phyloP scores from a whole-genome alignment of 2,113 vertebrate genomes.

The Ceuthmochares aereus region DNA sequence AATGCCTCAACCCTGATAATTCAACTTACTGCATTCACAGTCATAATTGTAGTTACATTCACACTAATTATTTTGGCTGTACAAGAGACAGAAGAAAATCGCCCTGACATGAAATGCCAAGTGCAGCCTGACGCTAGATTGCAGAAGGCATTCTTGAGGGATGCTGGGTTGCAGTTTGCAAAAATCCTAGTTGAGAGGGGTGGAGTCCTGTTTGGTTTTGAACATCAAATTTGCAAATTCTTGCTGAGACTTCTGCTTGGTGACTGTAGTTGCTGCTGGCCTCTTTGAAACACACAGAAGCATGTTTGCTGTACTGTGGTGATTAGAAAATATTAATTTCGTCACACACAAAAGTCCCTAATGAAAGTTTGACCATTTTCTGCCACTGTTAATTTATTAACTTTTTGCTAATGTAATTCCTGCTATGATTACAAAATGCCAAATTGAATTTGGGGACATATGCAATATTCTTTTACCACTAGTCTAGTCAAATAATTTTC shows the following conservation, averaged over 20 bases:
- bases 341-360: conserved; percentile 16
- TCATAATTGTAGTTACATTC: background rate
- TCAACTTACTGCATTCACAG: background rate
- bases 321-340: conserved; percentile 9
- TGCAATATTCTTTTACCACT: background rate
- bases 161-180: background rate
- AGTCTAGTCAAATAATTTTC: conserved; percentile 39
- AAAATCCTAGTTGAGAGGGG: background rate
- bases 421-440: conserved; percentile 31
- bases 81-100: background rate
- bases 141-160: background rate
- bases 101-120: background rate
- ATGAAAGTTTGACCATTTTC: conserved; percentile 65
- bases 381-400: conserved; percentile 48
- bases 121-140: background rate
- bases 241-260: conserved; percentile 10
- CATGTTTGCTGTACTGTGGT: conserved; percentile 16
- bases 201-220: background rate
- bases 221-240: background rate
- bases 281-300: conserved; percentile 44
- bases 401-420: conserved; percentile 30
- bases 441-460: background rate
- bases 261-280: conserved; percentile 67
- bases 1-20: background rate
- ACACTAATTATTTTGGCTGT: background rate